Evolutionary conservation across 2,113 vertebrate genomes (phyloP).

Genomic region (Pelmatolapia mariae): DNA sequence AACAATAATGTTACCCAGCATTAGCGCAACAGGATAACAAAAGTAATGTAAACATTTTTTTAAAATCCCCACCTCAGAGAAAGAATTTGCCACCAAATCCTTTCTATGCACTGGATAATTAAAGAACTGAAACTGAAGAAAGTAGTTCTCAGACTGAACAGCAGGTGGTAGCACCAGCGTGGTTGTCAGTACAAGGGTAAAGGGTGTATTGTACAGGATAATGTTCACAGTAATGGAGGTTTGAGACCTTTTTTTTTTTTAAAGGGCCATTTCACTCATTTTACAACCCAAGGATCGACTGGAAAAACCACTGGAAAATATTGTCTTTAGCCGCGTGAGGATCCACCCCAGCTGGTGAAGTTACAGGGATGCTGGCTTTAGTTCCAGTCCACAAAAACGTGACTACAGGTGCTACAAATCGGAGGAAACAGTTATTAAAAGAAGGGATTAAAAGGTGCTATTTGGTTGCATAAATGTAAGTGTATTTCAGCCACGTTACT

Average conservation of each 20-base stretch:
- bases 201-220: background rate
- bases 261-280: background rate
- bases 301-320: background rate
- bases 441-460: background rate
- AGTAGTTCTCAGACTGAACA: conserved; percentile 32
- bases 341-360: background rate
- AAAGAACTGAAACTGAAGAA: background rate
- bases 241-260: background rate
- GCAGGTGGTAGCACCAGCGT: conserved; percentile 50
- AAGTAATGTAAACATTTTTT: background rate
- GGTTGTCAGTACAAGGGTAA: fast-evolving
- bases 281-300: background rate
- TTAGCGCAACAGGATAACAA: background rate
- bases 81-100: background rate
- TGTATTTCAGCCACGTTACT: background rate
- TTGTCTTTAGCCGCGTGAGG: background rate
- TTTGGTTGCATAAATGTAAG: background rate
- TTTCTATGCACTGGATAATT: background rate
- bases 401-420: background rate
- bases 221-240: background rate
- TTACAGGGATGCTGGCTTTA: background rate
- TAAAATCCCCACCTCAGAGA: fast-evolving
- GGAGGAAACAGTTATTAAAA: background rate
- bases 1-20: background rate
- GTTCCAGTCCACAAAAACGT: background rate